Conservation (phyloP, 2,113 vertebrate genomes). For the Bombycilla garrulus region DNA sequence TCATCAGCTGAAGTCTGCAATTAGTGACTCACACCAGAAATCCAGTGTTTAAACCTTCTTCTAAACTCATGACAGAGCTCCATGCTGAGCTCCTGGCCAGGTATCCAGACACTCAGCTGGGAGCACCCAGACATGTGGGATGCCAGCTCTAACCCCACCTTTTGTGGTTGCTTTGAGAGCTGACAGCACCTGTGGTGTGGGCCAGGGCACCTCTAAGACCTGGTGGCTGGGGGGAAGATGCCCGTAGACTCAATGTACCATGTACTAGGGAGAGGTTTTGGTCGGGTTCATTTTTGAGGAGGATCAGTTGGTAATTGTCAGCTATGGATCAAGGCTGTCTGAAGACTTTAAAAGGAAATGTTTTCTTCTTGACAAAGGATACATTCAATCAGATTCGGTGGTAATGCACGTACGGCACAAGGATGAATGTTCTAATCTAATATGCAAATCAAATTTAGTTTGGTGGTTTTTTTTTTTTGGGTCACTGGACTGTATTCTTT, state of each 20-base stretch:
- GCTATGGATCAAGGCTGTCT: not conserved
- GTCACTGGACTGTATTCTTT: not conserved
- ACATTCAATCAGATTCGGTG: not conserved
- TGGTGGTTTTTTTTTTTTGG: not conserved
- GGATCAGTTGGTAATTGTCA: not conserved
- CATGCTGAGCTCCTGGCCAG: not conserved
- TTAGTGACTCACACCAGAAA: not conserved
- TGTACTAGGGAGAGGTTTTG: not conserved
- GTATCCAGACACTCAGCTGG: not conserved
- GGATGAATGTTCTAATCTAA: not conserved
- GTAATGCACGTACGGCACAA: not conserved
- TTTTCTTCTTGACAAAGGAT: not conserved
- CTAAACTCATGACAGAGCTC: not conserved
- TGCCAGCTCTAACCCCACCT: not conserved
- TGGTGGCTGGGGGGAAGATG: not conserved
- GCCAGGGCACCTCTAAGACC: not conserved
- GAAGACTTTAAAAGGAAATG: not conserved
- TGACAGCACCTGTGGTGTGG: not conserved
- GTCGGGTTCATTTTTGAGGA: not conserved
- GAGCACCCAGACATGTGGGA: not conserved
- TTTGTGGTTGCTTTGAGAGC: not conserved
- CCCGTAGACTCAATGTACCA: accelerated
- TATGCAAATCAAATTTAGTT: not conserved
- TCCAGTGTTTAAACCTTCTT: not conserved
- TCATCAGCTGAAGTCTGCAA: not conserved